Evolutionary conservation across 2,113 vertebrate genomes (phyloP), one percentile per base, ranked within the genome.

Genomic region (Spermophilus dauricus): DNA sequence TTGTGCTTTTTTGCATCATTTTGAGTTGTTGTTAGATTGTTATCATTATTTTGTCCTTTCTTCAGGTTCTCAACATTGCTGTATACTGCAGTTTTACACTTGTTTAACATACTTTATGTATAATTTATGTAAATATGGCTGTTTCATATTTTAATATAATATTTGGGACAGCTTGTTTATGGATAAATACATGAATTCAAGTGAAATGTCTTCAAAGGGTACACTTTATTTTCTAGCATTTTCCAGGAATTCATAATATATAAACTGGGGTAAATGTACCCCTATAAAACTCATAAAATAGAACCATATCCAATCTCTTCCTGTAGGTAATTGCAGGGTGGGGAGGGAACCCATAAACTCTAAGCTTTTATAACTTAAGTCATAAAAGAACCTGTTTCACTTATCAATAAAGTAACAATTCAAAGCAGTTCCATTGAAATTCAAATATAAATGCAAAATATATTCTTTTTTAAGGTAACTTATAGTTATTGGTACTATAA

Each of bases 321-420:
- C 94, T 97, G 94, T 70, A 92, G 77, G 42, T 97, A 96, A 98
- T 97, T 98, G 70, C 94, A 94, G 97, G 97, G 98, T 98, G 97
- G 97, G 95, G 97, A 97, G 90, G 85, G 90, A 98, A 97, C 96
- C 30, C 94, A 97, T 97, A 97, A 98, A 96, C 92, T 97, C 56
- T 82, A 95, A 96, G 96, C 77, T 96, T 98, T 98, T 98, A 98
- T 94, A 96, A 90, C 97, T 96, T 88, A 91, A 89, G 92, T 91
- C 96, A 94, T 98, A 98, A 98, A 98, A 98, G 75, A 95, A 86
- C 76, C 48, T 97, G 76, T 97, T 97, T 95, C 69, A 96, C 94
- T 96, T 97, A 96, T 97, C 96, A 95, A 86, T 95, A 87, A 95
- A 95, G 90, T 96, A 92, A 76, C 87, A 96, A 92, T 95, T 95